Evolutionary conservation across 2,888 invertebrate genomes (phyloP).

Genomic region (Strigamia transsilvanica): DNA sequence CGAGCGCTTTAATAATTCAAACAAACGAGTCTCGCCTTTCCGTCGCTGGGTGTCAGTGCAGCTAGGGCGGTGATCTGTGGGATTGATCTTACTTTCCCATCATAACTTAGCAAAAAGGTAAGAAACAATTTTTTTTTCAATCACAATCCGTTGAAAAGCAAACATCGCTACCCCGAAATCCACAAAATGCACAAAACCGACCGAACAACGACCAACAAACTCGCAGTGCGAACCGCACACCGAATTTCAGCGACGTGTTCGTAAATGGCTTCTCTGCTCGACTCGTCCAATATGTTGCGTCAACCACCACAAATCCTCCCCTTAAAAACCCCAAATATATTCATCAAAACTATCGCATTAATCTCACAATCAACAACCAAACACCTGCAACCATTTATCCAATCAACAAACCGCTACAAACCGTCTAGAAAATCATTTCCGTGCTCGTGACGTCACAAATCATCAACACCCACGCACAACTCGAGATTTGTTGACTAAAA

Average conservation of each 20-base stretch:
- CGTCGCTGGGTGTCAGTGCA: background rate
- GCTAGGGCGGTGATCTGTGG: conserved; percentile 8
- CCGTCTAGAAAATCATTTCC: background rate
- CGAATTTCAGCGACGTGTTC: background rate
- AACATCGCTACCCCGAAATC: no score
- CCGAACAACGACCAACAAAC: no score
- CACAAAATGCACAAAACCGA: no score
- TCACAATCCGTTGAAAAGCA: background rate
- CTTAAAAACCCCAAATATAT: background rate
- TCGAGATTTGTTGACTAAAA: background rate
- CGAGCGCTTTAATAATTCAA: background rate
- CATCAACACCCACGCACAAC: background rate
- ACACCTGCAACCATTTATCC: no score
- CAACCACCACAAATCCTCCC: background rate
- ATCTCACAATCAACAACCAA: background rate
- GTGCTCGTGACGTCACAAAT: background rate
- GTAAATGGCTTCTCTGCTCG: conserved; percentile 18
- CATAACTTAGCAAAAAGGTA: background rate
- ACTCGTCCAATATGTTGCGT: background rate
- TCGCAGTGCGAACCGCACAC: no score
- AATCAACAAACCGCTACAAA: no score
- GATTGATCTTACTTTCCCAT: conserved; percentile 1
- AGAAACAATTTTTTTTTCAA: background rate
- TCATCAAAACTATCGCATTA: background rate
- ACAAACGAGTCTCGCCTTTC: background rate